Evolutionary conservation across 1,140 invertebrate genomes (phyloP), one percentile per base, ranked within the genome.

Genomic region (Saccostrea glomerata): DNA sequence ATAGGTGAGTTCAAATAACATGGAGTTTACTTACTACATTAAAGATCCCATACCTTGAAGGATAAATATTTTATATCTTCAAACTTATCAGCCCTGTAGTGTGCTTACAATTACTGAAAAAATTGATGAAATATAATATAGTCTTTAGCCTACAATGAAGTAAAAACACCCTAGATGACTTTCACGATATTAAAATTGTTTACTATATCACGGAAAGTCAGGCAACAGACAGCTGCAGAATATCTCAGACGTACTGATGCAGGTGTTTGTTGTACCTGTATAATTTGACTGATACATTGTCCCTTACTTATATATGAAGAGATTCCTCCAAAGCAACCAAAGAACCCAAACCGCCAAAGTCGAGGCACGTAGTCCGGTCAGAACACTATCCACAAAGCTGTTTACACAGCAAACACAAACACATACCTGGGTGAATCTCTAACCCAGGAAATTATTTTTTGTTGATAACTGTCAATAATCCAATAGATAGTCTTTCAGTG

Each of bases 381-480:
- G 70, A 77, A 36, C 25, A 12, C 13, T 77, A 77, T 77, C 70
- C 70, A 77, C 70, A 30, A 12, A 77, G 70, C 70, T 77, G 30
- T 77, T 77, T 77, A 77, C 70, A 30, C 70, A 77, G 70, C 66
- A 73, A 73, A 73, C 66, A 73, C 66, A 73, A 13, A 23, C 66
- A 30, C 70, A 77, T 77, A 77, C 70, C 70, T 77, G n/a, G 60
- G 60, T 66, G 70, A 77, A 77, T 30, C 70, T 25, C 15, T 25
- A 30, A 77, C 70, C 70, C 70, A 77, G 70, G 25, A 77, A 77
- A 77, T 77, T 36, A 77, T 77, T 12, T 63, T 77, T 77, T 77
- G 70, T 30, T 77, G 70, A 77, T 77, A 77, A 77, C 70, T 77
- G 30, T 30, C 25, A 77, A 77, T 77, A 77, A 77, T 77, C 70